Base-by-base conservation (phyloP, 92 coral and sea anemone species). In the Blastomussa wellsi region DNA sequence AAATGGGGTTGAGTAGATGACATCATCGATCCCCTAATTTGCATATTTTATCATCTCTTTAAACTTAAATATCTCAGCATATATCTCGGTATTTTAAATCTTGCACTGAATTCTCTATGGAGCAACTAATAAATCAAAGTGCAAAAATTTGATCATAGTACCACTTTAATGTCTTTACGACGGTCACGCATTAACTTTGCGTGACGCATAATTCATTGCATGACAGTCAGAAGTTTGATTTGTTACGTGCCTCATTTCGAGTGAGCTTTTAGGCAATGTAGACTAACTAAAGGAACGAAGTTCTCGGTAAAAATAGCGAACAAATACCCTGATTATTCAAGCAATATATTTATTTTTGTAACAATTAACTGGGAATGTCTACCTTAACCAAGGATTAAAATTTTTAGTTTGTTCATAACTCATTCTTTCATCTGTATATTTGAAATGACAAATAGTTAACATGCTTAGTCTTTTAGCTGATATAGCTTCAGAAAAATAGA, bases 261-360 rank as follows among this genome's bases (percentile, higher is more conserved):
- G 31, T 31, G 24, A 48, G 64, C 42, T 12, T 67, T 32, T 6
- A 48, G 17, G 10, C 36, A 22, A 71, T 9, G 20, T 35, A 24
- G 71, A 37, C 70, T 70, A 20, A 55, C 78, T 3, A 51, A 52
- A 51, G 36, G 29, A 47, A 79, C 59, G 44, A 47, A 47, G 44
- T 24, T 80, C 32, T 44, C 72, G 4, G 44, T 48, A 68, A 75
- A 67, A 80, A 20, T 22, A 7, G 38, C 44, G 47, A 29, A 42
- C 69, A 64, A 42, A 65, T 17, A 66, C 69, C 76, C 49, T 71
- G 78, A 81, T 51, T 24, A 51, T 69, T 81, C 51, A 51, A 67
- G 3, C 68, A 69, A 69, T 70, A 81, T 70, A 82, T 70, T 82
- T 82, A 82, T 82, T 82, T 82, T 82, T 82, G 86, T 82, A 82